These are phyloP conservation scores for Lasioglossum albipes DNA, from an alignment of 1,140 invertebrate species.

Conservation along the genomic window DNA sequence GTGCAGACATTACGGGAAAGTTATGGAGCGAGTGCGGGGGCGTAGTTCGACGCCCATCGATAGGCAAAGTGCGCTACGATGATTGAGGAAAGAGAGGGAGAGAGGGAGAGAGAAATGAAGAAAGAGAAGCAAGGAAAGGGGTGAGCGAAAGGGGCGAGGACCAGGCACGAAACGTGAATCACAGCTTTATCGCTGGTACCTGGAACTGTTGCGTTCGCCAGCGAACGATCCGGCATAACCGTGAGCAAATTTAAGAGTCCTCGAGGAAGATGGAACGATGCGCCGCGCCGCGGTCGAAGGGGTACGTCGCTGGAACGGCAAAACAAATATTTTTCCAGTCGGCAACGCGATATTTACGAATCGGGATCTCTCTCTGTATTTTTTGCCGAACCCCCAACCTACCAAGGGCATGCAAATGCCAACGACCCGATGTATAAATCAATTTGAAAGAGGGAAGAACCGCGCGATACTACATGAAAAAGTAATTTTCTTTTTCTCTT, in stretches of 20 bases:
- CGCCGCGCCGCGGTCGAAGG: not conserved
- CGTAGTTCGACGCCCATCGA: constrained; percentile 29
- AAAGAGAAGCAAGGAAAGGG: not conserved
- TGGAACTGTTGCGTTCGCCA: not conserved
- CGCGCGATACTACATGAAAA: not conserved
- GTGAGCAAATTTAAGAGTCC: constrained; percentile 12
- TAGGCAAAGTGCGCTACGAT: constrained; percentile 33
- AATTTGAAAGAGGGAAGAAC: constrained; percentile 25
- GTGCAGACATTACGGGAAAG: constrained; percentile 27
- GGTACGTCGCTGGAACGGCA: not conserved
- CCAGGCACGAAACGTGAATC: constrained; percentile 41
- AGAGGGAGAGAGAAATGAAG: not conserved
- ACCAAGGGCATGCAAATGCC: constrained; percentile 1
- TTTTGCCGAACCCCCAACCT: not conserved
- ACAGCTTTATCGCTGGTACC: not conserved
- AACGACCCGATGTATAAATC: constrained; percentile 24
- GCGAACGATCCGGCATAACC: not conserved
- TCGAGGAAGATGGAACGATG: not conserved
- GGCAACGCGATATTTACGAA: constrained; percentile 15
- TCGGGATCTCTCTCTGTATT: not conserved
- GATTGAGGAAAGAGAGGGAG: constrained; percentile 26
- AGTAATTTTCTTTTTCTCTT: constrained; percentile 16
- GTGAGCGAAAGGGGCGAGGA: not conserved
- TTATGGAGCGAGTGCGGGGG: constrained; percentile 30
- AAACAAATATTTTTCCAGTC: constrained; percentile 24